phyloP scores from a whole-genome alignment of 2,888 invertebrate genomes.

The Scaptomyza cyrtandrae region DNA sequence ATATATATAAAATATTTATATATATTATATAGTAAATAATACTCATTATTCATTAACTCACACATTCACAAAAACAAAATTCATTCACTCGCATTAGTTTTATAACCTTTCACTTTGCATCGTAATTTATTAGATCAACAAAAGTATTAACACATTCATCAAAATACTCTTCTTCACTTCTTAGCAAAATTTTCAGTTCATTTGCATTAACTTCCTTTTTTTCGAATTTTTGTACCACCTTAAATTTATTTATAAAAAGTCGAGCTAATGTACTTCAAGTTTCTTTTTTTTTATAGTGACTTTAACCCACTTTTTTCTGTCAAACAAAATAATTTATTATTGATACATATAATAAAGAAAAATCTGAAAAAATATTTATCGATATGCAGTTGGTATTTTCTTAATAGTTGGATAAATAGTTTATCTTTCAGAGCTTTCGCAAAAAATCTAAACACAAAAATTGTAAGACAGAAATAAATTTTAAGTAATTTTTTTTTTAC shows the following conservation, averaged over 20 bases:
- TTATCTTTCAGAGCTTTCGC: no score
- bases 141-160: constrained; percentile 54
- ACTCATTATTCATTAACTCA: constrained; percentile 29
- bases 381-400: background rate
- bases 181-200: constrained; percentile 18
- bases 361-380: constrained; percentile 20
- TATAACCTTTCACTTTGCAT: constrained; percentile 23
- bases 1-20: constrained; percentile 10
- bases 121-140: constrained; percentile 39
- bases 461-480: no score
- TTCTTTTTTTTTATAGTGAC: constrained; percentile 4
- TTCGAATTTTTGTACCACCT: constrained; percentile 4
- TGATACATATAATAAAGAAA: constrained; percentile 47
- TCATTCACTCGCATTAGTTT: constrained; percentile 66
- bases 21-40: constrained; percentile 37
- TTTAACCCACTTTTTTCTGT: constrained; percentile 12
- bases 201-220: constrained; percentile 2
- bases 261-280: constrained; percentile 26
- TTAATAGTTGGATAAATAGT: background rate
- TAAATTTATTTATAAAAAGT: constrained; percentile 18
- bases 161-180: constrained; percentile 6
- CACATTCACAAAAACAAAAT: constrained; percentile 38
- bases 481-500: no score
- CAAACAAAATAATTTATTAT: constrained; percentile 33
- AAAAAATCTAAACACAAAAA: no score